Conservation (phyloP, 2,113 vertebrate genomes). For the Castor canadensis region DNA sequence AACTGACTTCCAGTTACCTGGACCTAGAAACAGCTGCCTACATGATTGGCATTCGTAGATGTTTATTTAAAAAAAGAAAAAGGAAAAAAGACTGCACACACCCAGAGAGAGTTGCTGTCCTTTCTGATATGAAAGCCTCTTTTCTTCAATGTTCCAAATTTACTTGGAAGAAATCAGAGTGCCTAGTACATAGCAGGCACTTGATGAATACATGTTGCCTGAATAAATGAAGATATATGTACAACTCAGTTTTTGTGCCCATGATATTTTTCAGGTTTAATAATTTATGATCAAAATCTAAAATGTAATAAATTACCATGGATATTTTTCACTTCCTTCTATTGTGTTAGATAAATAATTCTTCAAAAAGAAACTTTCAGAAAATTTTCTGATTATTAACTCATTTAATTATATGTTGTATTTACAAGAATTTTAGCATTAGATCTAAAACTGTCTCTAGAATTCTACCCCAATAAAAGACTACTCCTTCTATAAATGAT, state of each 20-base stretch:
- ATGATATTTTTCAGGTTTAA: slow-evolving; percentile 68
- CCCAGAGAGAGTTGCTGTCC: not conserved
- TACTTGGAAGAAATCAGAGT: not conserved
- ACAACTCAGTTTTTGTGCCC: slow-evolving; percentile 27
- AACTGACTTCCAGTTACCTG: not conserved
- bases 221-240: slow-evolving; percentile 56
- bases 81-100: not conserved
- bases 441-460: not conserved
- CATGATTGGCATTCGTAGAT: not conserved
- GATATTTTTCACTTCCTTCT: not conserved
- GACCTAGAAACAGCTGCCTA: not conserved
- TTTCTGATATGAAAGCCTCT: not conserved
- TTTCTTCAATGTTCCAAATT: not conserved
- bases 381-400: slow-evolving; percentile 35
- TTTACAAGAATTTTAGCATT: slow-evolving; percentile 7
- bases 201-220: not conserved
- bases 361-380: slow-evolving; percentile 32
- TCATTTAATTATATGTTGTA: slow-evolving; percentile 3
- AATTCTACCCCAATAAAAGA: slow-evolving; percentile 27
- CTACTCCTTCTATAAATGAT: not conserved
- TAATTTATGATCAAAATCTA: slow-evolving; percentile 67
- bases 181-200: not conserved
- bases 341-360: slow-evolving; percentile 39
- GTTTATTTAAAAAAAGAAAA: not conserved
- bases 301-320: slow-evolving; percentile 47